Percentiles rank a stretch among this genome's conserved stretches.
Evolutionary conservation across 2,113 vertebrate species (phyloP).

Genomic region (Alethe diademata): DNA sequence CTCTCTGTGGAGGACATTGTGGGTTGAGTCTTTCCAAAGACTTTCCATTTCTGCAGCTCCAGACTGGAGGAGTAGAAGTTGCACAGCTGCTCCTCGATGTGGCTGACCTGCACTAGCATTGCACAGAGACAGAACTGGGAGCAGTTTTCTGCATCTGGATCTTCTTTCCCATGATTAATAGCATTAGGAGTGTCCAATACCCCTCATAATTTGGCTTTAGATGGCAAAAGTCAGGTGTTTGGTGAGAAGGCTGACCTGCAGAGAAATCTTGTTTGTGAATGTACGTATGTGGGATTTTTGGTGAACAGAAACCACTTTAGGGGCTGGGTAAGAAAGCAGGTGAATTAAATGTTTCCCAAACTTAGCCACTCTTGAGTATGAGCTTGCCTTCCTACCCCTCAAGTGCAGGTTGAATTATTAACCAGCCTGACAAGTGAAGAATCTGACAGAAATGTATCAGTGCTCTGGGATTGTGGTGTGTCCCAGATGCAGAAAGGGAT

Average conservation of each 20-base stretch:
- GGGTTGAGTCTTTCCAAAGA: neutral
- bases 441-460: neutral
- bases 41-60: neutral
- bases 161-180: neutral
- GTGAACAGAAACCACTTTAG: neutral
- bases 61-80: neutral
- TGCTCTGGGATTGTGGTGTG: fast-evolving
- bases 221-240: neutral
- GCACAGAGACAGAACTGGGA: neutral
- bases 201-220: neutral
- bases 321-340: neutral
- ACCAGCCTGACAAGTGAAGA: neutral
- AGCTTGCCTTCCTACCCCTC: neutral
- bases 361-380: neutral
- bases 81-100: fast-evolving
- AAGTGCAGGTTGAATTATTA: neutral
- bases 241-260: neutral
- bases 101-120: neutral
- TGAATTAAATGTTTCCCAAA: neutral
- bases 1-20: fast-evolving
- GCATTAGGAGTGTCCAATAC: neutral
- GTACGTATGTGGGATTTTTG: fast-evolving
- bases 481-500: neutral
- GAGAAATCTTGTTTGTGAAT: fast-evolving
- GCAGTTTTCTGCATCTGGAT: neutral